Evolutionary conservation across 2,113 vertebrate species (phyloP).

Genomic region (Arizona elegans): DNA sequence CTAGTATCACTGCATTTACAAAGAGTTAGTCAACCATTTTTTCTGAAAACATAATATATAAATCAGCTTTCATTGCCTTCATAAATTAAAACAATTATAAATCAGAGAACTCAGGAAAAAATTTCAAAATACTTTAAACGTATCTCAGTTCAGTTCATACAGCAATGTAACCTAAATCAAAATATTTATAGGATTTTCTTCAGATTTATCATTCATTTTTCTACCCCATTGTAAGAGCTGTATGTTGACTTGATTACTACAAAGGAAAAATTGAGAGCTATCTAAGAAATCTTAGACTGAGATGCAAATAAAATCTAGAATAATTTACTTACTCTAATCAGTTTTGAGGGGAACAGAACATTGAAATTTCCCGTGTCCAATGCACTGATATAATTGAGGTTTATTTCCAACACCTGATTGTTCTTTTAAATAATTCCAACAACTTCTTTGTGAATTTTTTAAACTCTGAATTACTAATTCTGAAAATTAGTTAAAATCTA

Average conservation of each 20-base stretch:
- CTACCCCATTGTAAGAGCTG: not conserved
- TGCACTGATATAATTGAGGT: not conserved
- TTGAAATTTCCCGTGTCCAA: not conserved
- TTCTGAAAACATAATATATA: not conserved
- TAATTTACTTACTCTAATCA: not conserved
- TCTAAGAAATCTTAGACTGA: not conserved
- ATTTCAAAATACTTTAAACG: not conserved
- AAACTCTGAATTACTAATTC: not conserved
- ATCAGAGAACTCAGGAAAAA: not conserved
- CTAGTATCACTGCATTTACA: not conserved
- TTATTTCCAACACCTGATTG: not conserved
- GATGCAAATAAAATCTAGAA: not conserved
- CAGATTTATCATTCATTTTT: not conserved
- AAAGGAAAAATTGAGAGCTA: not conserved
- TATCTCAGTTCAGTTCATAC: not conserved
- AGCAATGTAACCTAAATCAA: not conserved
- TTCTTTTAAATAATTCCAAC: not conserved
- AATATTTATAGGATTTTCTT: not conserved
- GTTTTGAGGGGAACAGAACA: not conserved
- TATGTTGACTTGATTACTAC: not conserved
- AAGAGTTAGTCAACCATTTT: not conserved
- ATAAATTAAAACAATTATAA: not conserved
- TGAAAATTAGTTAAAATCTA: not conserved
- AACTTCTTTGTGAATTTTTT: not conserved
- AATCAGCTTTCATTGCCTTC: not conserved